Base-by-base conservation (phyloP, 2,888 invertebrate species). In the Andrena hattorfiana region DNA sequence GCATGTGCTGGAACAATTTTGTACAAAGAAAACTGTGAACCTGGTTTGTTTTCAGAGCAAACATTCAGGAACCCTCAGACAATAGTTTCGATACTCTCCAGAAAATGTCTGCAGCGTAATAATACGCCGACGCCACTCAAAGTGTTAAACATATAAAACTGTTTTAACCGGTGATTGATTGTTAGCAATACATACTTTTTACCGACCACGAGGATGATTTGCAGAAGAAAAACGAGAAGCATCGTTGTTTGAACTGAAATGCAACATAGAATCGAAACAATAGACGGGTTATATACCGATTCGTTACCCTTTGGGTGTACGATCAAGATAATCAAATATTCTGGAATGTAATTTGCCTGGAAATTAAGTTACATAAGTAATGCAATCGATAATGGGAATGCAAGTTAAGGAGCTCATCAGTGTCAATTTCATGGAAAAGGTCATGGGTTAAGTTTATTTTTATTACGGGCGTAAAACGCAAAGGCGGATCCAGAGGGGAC, bases 361-460 rank as follows among this genome's bases (percentile, higher is more conserved):
- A 26, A 59, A 71, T 63, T 62, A 49, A 51, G 16, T 60, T 66
- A 32, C 16, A 69, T 68, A 66, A 49, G 13, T 6, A 63, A 64
- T 69, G 28, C 20, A 56, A 66, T 73, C 68, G 30, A 69, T 81
- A 73, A 81, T 56, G 63, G n/a, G 73, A 80, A 80, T 73, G n/a
- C 16, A 20, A 54, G 16, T 68, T 54, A 67, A 2, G 6, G 23
- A 13, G 30, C 4, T 13, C 1, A 2, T 23, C 32, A 8, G 10
- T 16, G 3, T 35, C 30, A 48, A 16, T 54, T 32, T 54, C 49
- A 13, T 35, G 42, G 42, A 42, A 16, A 60, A 68, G 48, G 48
- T 76, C 68, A 26, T 5, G 10, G n/a, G 10, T 49, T 32, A 23
- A 20, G 2, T 42, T 71, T 63, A 71, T 56, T 32, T 56, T 64